A percentile compares a stretch with the other conserved stretches of the same genome.
These are phyloP conservation scores for Ondatra zibethicus DNA, from an alignment of 2,113 vertebrate species.

Conservation along the genomic window DNA sequence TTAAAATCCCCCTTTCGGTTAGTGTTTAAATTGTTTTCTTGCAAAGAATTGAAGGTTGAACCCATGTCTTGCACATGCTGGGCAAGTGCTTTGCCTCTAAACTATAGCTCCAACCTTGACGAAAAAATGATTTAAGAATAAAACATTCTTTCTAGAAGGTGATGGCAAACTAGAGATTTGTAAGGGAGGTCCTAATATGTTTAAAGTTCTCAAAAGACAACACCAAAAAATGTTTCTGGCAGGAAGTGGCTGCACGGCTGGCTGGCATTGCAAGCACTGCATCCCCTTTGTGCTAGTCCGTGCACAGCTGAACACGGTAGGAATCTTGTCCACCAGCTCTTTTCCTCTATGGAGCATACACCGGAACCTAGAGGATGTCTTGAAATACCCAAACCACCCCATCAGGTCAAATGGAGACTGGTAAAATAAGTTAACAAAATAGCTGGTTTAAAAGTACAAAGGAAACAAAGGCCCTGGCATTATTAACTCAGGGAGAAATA, in stretches of 20 bases:
- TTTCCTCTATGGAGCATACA: neutral
- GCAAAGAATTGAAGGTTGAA: neutral
- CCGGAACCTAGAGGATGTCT: neutral
- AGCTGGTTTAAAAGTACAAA: neutral
- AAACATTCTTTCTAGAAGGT: neutral
- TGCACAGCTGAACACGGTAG: neutral
- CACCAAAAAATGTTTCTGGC: neutral
- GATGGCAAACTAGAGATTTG: neutral
- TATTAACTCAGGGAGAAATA: neutral
- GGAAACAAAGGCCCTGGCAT: neutral
- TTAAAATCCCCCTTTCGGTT: neutral
- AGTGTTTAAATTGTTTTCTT: neutral
- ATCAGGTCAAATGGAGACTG: neutral
- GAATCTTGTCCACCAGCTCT: neutral
- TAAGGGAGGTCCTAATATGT: neutral
- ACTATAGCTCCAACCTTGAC: neutral
- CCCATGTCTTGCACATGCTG: neutral
- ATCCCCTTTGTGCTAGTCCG: neutral
- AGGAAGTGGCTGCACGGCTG: neutral
- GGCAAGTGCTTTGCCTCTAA: neutral
- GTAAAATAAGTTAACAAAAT: conserved; percentile 10
- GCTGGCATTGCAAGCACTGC: neutral
- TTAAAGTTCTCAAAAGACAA: conserved; percentile 30
- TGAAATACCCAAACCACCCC: neutral
- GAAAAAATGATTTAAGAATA: neutral